These are phyloP conservation scores for Amphiduros pacificus DNA, from an alignment of 2,888 invertebrate genomes.

Conservation along the genomic window DNA sequence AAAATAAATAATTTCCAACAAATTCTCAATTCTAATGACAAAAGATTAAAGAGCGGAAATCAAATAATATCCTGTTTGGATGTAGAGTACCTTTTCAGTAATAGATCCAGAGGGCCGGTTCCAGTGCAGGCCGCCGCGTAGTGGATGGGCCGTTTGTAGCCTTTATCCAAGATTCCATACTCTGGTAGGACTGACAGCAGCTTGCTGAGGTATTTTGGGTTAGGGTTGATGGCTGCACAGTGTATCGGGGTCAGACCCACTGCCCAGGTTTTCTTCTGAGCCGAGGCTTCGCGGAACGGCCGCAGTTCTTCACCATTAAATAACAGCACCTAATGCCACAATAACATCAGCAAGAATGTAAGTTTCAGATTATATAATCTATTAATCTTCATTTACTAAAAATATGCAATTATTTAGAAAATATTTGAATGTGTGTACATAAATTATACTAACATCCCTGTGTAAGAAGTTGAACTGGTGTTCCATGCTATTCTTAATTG, in stretches of 20 bases:
- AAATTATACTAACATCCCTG: no score
- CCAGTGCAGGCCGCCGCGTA: slow-evolving; percentile 64
- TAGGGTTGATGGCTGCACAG: slow-evolving; percentile 64
- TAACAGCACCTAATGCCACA: slow-evolving; percentile 7
- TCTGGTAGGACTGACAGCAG: slow-evolving; percentile 61
- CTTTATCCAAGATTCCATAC: slow-evolving; percentile 60
- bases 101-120: slow-evolving; percentile 60
- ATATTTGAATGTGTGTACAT: no score
- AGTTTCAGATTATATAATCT: background rate
- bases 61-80: no score
- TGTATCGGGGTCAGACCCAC: slow-evolving; percentile 61
- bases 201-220: slow-evolving; percentile 58
- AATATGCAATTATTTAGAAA: no score
- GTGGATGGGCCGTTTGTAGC: slow-evolving; percentile 61
- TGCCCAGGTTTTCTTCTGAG: slow-evolving; percentile 57
- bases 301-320: slow-evolving; percentile 8
- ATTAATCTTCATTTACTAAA: no score
- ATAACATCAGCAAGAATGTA: background rate
- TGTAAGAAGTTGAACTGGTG: no score
- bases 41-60: no score
- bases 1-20: no score
- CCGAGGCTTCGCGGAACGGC: slow-evolving; percentile 43
- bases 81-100: slow-evolving; percentile 55
- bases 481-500: no score
- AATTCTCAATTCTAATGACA: no score